Evolutionary conservation across 2,113 vertebrate genomes (phyloP).

Genomic region (Poeciliopsis occidentalis): DNA sequence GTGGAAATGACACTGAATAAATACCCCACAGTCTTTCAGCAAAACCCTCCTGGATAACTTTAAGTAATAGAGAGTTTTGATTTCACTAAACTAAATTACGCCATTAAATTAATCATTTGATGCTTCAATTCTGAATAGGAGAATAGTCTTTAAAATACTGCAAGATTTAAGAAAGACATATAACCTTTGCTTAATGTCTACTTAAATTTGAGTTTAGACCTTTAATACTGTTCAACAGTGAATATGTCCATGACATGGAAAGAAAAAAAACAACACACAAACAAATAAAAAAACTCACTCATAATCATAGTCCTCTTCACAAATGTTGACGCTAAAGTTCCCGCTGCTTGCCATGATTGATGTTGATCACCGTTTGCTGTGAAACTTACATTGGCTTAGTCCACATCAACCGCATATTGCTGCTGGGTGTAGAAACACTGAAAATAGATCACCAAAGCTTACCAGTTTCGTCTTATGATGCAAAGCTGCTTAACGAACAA

Average conservation of each 20-base stretch:
- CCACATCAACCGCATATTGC: background rate
- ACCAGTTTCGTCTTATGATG: background rate
- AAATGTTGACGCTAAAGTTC: background rate
- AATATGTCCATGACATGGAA: background rate
- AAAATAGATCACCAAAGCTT: background rate
- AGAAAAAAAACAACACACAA: background rate
- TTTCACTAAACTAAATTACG: background rate
- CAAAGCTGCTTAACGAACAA: background rate
- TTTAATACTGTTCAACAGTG: background rate
- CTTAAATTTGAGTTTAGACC: background rate
- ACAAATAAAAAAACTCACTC: conserved; percentile 35
- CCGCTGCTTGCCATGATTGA: conserved; percentile 15
- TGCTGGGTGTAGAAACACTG: background rate
- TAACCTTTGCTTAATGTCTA: background rate
- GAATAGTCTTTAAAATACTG: background rate
- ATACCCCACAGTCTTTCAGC: background rate
- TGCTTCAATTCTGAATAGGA: background rate
- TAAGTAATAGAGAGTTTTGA: background rate
- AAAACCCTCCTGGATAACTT: background rate
- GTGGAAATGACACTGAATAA: background rate
- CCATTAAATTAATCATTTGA: background rate
- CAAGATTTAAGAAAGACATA: background rate
- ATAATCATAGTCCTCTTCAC: conserved; percentile 40
- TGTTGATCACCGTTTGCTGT: background rate
- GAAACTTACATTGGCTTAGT: background rate